Percentiles rank a stretch among this genome's conserved stretches.
Conservation (phyloP, 2,797 vertebrate species). For the Phoeniculus purpureus region DNA sequence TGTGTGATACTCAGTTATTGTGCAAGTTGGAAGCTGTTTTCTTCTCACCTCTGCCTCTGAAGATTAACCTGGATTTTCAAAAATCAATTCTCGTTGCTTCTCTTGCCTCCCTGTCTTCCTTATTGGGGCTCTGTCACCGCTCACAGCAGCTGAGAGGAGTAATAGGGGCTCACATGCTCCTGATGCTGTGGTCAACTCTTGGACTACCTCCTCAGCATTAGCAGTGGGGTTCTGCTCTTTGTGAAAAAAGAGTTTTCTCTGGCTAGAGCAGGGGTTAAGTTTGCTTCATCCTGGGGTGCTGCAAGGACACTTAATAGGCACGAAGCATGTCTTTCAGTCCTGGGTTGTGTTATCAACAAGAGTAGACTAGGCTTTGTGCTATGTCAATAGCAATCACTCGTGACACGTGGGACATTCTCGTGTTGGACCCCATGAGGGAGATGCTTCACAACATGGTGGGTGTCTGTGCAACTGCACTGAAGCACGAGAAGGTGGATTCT, state of each 20-base stretch:
- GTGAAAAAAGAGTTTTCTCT: neutral
- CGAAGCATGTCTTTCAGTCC: neutral
- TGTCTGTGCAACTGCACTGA: neutral
- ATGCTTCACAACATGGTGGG: neutral
- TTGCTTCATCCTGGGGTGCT: neutral
- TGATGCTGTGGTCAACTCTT: neutral
- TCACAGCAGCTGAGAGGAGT: neutral
- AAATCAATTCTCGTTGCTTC: neutral
- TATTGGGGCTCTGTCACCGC: neutral
- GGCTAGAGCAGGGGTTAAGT: neutral
- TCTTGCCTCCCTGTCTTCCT: neutral
- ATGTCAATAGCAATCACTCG: neutral
- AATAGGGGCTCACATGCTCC: accelerated
- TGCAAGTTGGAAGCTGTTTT: neutral
- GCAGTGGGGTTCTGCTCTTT: neutral
- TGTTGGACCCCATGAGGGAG: neutral
- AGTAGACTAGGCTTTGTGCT: neutral
- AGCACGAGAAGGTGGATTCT: neutral
- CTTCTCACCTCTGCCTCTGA: neutral
- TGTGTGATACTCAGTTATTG: neutral
- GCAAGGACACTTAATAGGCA: accelerated
- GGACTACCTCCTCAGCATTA: neutral
- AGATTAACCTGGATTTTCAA: neutral
- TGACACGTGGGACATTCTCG: neutral
- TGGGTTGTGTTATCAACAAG: neutral